Evolutionary conservation across 2,888 invertebrate genomes (phyloP).

Genomic region (Noctua janthe): DNA sequence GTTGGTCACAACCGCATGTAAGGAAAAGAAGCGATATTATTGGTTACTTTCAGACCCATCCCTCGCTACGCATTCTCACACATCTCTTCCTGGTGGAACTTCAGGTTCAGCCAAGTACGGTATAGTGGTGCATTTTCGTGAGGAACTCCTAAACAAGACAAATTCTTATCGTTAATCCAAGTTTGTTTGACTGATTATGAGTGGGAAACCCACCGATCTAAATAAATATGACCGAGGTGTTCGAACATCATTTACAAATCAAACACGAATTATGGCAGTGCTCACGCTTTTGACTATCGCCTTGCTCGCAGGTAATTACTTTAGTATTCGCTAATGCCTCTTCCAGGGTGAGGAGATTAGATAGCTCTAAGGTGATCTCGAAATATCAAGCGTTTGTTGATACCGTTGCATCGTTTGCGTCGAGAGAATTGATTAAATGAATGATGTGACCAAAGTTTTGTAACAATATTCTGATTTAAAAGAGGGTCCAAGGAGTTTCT

Average conservation of each 20-base stretch:
- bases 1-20: no score
- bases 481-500: no score
- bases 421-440: no score
- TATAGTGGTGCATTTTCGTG: no score
- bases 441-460: no score
- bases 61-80: not conserved
- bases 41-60: not conserved
- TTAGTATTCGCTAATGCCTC: no score
- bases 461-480: no score
- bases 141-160: slow-evolving; percentile 10
- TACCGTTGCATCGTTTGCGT: not conserved
- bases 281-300: slow-evolving; percentile 39
- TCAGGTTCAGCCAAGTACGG: no score
- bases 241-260: slow-evolving; percentile 19
- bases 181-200: not conserved
- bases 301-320: slow-evolving; percentile 59
- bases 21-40: no score
- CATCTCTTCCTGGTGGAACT: not conserved
- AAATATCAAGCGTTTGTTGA: not conserved
- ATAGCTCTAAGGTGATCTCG: not conserved
- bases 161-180: slow-evolving; percentile 13
- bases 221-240: slow-evolving; percentile 24
- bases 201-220: slow-evolving; percentile 8
- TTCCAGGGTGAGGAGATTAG: not conserved
- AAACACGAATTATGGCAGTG: slow-evolving; percentile 43